A percentile compares a stretch with the other conserved stretches of the same genome.
Evolutionary conservation across 2,888 invertebrate species (phyloP).

Genomic region (Cyaniris semiargus): DNA sequence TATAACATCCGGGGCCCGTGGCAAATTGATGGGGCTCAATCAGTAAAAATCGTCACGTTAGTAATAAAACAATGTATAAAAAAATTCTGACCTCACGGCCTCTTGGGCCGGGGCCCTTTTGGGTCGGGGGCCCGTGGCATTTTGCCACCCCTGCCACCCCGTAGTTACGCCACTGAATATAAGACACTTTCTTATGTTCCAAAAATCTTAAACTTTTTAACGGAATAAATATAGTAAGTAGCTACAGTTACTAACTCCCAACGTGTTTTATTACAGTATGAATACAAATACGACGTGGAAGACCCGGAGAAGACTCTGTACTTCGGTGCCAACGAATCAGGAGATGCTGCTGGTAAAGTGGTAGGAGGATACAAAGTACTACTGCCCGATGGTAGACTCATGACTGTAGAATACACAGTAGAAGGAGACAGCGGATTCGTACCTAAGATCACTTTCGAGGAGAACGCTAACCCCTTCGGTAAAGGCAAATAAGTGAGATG

Average conservation of each 20-base stretch:
- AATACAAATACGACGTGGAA: conserved; percentile 87
- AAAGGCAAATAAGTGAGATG: conserved; percentile 55
- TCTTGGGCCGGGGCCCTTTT: no score
- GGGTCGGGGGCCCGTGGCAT: no score
- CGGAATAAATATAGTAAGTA: background rate
- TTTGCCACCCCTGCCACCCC: no score
- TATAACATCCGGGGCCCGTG: no score
- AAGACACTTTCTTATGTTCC: background rate
- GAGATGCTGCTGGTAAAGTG: conserved; percentile 83
- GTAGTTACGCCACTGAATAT: no score
- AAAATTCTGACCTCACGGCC: no score
- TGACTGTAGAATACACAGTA: conserved; percentile 87
- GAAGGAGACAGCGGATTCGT: conserved; percentile 87
- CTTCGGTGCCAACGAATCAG: conserved; percentile 85
- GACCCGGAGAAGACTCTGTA: conserved; percentile 84
- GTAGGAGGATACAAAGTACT: conserved; percentile 85
- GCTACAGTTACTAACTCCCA: background rate
- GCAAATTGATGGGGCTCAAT: no score
- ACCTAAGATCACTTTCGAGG: conserved; percentile 84
- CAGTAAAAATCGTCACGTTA: no score
- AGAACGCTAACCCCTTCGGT: conserved; percentile 81
- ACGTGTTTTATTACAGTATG: conserved; percentile 76
- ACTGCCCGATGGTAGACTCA: conserved; percentile 85
- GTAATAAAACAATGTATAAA: no score
- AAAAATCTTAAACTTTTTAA: background rate